These are phyloP conservation scores for Ferrisia virgata DNA, from an alignment of 2,888 invertebrate species.

Conservation along the genomic window DNA sequence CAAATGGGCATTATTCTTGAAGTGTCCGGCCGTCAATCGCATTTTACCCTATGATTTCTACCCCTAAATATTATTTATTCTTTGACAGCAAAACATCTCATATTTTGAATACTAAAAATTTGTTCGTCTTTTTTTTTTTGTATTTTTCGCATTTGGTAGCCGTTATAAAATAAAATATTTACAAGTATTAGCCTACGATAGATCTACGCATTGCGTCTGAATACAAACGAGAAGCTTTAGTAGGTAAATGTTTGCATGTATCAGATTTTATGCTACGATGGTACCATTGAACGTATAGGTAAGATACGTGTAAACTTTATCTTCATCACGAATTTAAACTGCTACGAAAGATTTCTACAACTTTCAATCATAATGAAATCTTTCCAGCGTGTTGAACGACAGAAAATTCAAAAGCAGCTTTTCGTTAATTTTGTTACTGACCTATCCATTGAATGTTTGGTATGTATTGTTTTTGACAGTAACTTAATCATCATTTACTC, in stretches of 20 bases:
- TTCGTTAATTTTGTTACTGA: constrained; percentile 20
- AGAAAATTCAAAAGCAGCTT: constrained; percentile 17
- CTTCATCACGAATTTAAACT: neutral
- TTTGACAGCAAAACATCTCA: constrained; percentile 37
- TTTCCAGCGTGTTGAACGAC: neutral
- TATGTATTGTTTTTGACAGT: constrained; percentile 12
- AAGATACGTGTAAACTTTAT: neutral
- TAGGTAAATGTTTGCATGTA: neutral
- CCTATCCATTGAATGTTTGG: neutral
- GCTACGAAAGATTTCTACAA: neutral
- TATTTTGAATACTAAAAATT: constrained; percentile 37
- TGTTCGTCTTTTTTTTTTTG: neutral
- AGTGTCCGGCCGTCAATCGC: constrained; percentile 44
- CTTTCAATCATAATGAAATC: neutral
- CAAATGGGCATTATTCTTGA: constrained; percentile 43
- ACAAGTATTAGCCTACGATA: neutral
- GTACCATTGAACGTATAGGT: neutral
- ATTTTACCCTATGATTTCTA: constrained; percentile 35
- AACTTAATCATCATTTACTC: constrained; percentile 26
- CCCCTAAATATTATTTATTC: constrained; percentile 37
- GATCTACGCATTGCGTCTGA: neutral
- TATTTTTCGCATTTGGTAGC: neutral
- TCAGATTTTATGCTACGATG: neutral
- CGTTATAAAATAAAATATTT: neutral
- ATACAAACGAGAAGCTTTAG: neutral